Percentiles rank a stretch among this genome's conserved stretches.
Conservation (phyloP, 2,888 invertebrate genomes). For the Venustoraphidia nigricollis region DNA sequence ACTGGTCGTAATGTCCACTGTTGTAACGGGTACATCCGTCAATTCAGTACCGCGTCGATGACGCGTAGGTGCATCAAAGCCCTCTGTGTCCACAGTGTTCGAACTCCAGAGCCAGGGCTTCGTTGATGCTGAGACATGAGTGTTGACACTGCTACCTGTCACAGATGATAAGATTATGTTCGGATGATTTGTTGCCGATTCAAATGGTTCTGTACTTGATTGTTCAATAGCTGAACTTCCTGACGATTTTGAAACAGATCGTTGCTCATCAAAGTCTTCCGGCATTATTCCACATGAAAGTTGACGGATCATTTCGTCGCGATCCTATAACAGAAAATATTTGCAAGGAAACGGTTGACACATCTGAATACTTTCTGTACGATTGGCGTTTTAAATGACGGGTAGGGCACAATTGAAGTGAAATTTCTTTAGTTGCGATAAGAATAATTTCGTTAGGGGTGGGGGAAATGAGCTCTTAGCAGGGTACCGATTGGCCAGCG, state of each 20-base stretch:
- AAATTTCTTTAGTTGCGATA: too few species aligned
- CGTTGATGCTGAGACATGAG: slow-evolving; percentile 13
- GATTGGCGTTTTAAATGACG: too few species aligned
- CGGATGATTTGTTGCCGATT: slow-evolving; percentile 4
- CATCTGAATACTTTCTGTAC: too few species aligned
- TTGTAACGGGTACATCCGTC: slow-evolving; percentile 12
- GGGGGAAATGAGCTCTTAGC: too few species aligned
- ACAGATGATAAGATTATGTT: slow-evolving; percentile 12
- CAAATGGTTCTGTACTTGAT: slow-evolving; percentile 8
- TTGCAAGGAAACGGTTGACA: too few species aligned
- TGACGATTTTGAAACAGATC: slow-evolving; percentile 8
- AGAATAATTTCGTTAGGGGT: too few species aligned
- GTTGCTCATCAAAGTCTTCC: slow-evolving; percentile 24
- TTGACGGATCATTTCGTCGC: slow-evolving; percentile 40
- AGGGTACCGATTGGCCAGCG: too few species aligned
- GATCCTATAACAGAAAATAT: slow-evolving; percentile 32
- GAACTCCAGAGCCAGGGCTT: slow-evolving; percentile 26
- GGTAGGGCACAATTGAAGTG: too few species aligned
- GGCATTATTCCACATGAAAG: slow-evolving; percentile 40
- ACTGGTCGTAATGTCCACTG: neutral
- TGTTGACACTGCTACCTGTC: slow-evolving; percentile 12
- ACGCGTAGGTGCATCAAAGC: slow-evolving; percentile 25
- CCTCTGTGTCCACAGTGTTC: slow-evolving; percentile 24
- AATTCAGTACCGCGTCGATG: slow-evolving; percentile 28
- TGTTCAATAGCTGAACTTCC: slow-evolving; percentile 4